phyloP scores from a whole-genome alignment of 1,140 invertebrate genomes.

The Neodiprion fabricii region DNA sequence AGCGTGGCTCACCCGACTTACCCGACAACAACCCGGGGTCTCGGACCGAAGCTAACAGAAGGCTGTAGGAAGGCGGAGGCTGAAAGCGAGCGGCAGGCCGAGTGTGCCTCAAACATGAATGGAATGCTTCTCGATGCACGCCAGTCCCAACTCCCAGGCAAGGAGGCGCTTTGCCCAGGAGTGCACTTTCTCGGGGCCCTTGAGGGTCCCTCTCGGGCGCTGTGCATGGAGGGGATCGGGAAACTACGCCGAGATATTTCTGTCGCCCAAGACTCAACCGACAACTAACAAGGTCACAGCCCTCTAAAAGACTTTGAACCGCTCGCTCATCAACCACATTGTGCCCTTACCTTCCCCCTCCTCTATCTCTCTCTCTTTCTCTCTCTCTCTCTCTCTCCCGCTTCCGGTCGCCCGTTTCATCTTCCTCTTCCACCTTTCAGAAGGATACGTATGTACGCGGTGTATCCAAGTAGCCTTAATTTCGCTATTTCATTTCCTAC shows the following conservation, averaged over 20 bases:
- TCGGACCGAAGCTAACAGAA: constrained; percentile 27
- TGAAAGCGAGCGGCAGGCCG: constrained; percentile 23
- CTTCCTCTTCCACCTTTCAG: too few relatives aligned
- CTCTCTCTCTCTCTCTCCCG: too few relatives aligned
- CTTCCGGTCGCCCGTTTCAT: too few relatives aligned
- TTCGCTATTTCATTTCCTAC: too few relatives aligned
- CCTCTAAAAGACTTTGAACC: constrained; percentile 7
- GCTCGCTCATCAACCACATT: background rate
- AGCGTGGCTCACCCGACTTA: background rate
- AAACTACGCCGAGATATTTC: background rate
- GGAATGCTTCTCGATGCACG: constrained; percentile 50
- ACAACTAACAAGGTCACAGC: background rate
- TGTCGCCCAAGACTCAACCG: background rate
- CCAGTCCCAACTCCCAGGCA: constrained; percentile 37
- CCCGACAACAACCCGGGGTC: constrained; percentile 10
- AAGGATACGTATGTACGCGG: too few relatives aligned
- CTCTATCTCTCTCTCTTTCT: too few relatives aligned
- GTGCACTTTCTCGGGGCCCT: constrained; percentile 29
- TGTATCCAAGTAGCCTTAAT: too few relatives aligned
- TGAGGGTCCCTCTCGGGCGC: constrained; percentile 14
- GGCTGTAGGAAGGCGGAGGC: background rate
- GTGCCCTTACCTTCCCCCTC: background rate
- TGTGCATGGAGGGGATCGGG: background rate
- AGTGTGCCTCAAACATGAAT: constrained; percentile 45
- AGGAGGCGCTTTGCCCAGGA: constrained; percentile 34